Base-by-base conservation (phyloP, 1,140 invertebrate genomes). In the Cydia strobilella region DNA sequence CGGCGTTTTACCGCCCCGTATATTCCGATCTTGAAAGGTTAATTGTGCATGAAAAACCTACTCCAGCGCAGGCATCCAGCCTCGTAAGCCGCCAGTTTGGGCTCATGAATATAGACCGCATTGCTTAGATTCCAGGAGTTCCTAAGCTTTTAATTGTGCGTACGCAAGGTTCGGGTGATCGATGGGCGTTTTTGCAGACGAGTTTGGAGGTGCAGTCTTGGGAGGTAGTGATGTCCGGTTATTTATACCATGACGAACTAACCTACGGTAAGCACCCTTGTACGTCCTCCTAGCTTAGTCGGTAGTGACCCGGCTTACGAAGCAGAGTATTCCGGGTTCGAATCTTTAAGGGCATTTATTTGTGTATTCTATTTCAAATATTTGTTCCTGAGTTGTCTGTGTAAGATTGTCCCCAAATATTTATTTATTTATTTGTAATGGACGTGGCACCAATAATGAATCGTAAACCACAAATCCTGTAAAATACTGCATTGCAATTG, bases 1-100 rank as follows among this genome's bases (percentile, higher is more conserved):
- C 54, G 48, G n/a, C 48, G 48, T n/a, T 51, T 51, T 51, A 59
- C 54, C 6, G 6, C 54, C 9, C 1, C 54, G 54, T 23, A 59
- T 59, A 3, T 23, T 7, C 54, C 18, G 48, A 5, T 9, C 54
- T 7, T 59, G 1, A 59, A 59, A 59, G 54, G 65, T 69, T 69
- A 69, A 69, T 69, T 69, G 65, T 69, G 27, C 18, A 65, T 69
- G 65, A 69, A 69, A 69, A 69, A 69, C 65, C n/a, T 6, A 31
- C 63, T 66, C 63, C 63, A 10, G 63, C 63, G 63, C 65, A 69
- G 27, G 54, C 54, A 59, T 59, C 54, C 54, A 20, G 54, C 18
- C 54, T 59, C 54, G 54, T 23, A 20, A 59, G 54, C 54, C 20
- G n/a, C 65, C 65, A 69, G 27, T 69, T 69, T 69, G 27, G 65